Evolutionary conservation across 2,888 invertebrate species (phyloP).

Genomic region (Stenurella melanura): DNA sequence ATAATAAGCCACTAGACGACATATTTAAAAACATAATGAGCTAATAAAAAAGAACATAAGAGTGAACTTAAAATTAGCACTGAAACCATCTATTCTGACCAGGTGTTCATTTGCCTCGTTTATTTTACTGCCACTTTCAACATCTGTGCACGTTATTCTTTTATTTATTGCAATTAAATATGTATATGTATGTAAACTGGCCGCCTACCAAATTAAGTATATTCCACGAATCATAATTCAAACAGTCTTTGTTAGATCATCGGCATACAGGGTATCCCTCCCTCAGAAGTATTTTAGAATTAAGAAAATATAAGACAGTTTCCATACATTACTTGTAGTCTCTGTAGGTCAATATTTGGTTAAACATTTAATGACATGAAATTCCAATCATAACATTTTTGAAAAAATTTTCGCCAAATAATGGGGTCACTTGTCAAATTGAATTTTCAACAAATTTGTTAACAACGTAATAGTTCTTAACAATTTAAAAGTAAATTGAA

Average conservation of each 20-base stretch:
- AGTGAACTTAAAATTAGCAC: not conserved
- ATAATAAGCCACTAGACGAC: not conserved
- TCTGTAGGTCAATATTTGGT: no score
- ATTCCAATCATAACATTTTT: no score
- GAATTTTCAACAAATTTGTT: no score
- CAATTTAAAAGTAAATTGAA: no score
- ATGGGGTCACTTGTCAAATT: no score
- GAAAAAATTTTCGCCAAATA: no score
- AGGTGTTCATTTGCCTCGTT: slow-evolving; percentile 8
- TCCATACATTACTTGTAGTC: no score
- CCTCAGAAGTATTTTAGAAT: no score
- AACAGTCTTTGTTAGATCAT: slow-evolving; percentile 17
- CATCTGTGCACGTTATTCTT: slow-evolving; percentile 21
- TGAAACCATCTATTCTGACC: slow-evolving; percentile 3
- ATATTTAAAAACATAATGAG: not conserved
- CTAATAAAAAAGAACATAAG: slow-evolving; percentile 1
- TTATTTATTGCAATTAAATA: slow-evolving; percentile 16
- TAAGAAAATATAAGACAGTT: no score
- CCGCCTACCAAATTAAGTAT: slow-evolving; percentile 9
- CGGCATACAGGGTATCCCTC: not conserved
- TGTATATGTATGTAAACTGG: slow-evolving; percentile 28
- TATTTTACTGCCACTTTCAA: not conserved
- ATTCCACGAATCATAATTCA: slow-evolving; percentile 1
- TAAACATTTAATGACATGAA: no score
- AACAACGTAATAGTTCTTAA: no score